Evolutionary conservation across 2,888 invertebrate species (phyloP), one percentile per base, ranked within the genome.

Genomic region (Spodoptera littoralis): DNA sequence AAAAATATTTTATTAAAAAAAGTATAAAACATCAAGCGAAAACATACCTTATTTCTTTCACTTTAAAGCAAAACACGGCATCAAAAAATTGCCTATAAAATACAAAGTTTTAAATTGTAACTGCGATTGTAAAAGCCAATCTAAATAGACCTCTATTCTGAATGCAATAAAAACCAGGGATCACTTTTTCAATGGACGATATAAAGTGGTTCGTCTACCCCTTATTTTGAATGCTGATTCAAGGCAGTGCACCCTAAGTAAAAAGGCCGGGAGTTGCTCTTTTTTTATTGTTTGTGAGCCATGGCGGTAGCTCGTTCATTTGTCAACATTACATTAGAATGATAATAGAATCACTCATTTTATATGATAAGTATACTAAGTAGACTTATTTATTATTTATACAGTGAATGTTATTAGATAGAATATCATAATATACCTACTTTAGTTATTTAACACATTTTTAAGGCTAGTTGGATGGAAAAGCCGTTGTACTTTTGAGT

Each of bases 211-310:
- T 41, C 80, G 81, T 79, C 81, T 77, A 83, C 83, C 90, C 89
- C 80, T 83, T 83, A 83, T 88, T 87, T 84, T 79, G 85, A 89
- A 89, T 88, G 87, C 81, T 86, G 88, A 90, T 89, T 53, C 75
- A 77, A 75, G 79, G 80, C 84, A 79, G 76, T 61, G 72, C 71
- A 65, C 85, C 87, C 85, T 81, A 65, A 66, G 57, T 54, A 60
- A 57, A 74, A 69, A 70, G 64, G 9, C 49, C 50, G 54, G 62
- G 78, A 77, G 71, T 56, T 61, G 63, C 30, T 11, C 42, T 42
- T 58, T 60, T 64, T 53, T 41, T 30, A 47, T 49, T 42, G 45
- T 60, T 49, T n/a, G 48, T 18, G 18, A 11, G 41, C 5, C 59
- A 24, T 18, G 11, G 48, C 30, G 11, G 11, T 2, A 27, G 30